These are phyloP conservation scores for Felis chaus DNA, from an alignment of 2,113 vertebrate genomes.

Conservation along the genomic window DNA sequence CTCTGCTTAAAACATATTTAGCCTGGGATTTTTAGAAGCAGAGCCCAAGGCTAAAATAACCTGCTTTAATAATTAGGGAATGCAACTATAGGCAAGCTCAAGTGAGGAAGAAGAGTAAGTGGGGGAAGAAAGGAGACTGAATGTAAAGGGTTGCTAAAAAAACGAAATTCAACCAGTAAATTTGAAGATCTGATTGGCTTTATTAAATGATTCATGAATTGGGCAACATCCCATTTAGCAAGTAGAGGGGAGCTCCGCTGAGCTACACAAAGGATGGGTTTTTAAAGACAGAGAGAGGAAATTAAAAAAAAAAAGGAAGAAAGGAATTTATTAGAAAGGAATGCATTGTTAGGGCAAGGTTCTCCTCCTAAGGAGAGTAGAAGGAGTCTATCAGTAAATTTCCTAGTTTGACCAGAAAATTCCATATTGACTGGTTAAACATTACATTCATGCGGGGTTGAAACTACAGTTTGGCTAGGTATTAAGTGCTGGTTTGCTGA, in stretches of 20 bases:
- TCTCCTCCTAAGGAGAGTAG: not conserved
- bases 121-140: not conserved
- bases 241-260: not conserved
- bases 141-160: not conserved
- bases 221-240: not conserved
- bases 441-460: not conserved
- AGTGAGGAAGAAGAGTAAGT: not conserved
- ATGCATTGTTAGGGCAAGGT: not conserved
- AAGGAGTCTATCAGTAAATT: not conserved
- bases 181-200: not conserved
- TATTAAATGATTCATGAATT: not conserved
- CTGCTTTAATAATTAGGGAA: not conserved
- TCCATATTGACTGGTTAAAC: not conserved
- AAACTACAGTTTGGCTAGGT: not conserved
- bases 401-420: not conserved
- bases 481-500: not conserved
- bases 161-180: not conserved
- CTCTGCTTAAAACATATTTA: not conserved
- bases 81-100: not conserved
- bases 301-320: not conserved
- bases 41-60: not conserved
- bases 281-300: not conserved
- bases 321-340: not conserved
- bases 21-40: not conserved
- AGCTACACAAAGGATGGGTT: not conserved